These are phyloP conservation scores for Carassius gibelio DNA, from an alignment of 2,113 vertebrate genomes.

Conservation along the genomic window DNA sequence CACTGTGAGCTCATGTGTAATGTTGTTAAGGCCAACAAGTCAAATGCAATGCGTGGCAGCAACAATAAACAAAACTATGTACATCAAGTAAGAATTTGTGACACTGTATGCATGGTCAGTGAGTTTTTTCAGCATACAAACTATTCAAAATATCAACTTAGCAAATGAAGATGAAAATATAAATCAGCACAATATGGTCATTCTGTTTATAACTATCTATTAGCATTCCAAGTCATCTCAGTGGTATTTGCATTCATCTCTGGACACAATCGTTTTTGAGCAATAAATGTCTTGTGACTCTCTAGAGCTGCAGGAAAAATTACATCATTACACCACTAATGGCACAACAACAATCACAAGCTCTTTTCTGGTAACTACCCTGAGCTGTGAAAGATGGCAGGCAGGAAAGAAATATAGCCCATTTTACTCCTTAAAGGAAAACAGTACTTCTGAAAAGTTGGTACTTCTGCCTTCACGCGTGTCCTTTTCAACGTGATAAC, in stretches of 20 bases:
- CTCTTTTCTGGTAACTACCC: not conserved
- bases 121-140: not conserved
- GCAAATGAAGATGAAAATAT: not conserved
- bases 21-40: conserved; percentile 1
- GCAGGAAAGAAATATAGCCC: not conserved
- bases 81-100: not conserved
- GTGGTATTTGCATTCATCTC: not conserved
- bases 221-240: not conserved
- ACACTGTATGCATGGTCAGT: not conserved
- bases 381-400: not conserved
- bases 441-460: too few relatives aligned
- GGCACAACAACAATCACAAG: not conserved
- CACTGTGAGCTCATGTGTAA: not conserved
- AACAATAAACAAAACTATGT: not conserved
- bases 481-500: too few relatives aligned
- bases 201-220: not conserved
- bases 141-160: not conserved
- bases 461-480: too few relatives aligned
- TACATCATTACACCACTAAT: not conserved
- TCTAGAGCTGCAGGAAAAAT: conserved; percentile 17
- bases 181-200: not conserved
- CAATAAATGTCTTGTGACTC: not conserved
- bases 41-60: not conserved
- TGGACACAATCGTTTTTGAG: not conserved
- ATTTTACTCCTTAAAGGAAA: not conserved